Conservation (phyloP, 2,797 vertebrate species). For the Megaceryle alcyon region DNA sequence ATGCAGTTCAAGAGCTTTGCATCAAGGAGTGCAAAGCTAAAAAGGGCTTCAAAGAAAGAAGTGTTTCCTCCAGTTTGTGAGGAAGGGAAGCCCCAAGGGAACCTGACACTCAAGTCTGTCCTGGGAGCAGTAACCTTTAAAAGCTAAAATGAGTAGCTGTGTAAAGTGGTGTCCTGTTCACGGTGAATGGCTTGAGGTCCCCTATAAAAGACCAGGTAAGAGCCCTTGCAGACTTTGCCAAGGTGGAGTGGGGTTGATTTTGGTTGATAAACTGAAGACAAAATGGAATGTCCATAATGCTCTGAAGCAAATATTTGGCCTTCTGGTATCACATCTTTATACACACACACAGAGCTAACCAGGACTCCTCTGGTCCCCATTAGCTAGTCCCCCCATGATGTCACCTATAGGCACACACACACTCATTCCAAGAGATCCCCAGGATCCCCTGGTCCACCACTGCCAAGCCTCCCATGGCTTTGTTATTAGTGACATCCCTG, state of each 20-base stretch:
- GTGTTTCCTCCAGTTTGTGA: neutral
- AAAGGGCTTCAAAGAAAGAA: neutral
- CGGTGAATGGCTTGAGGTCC: rapidly evolving
- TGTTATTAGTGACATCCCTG: neutral
- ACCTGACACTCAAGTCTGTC: neutral
- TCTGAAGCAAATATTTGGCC: neutral
- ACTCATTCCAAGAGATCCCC: no score
- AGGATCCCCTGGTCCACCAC: neutral
- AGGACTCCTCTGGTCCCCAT: neutral
- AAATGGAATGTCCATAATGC: neutral
- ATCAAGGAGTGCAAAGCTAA: neutral
- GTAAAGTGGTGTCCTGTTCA: neutral
- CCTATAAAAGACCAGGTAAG: neutral
- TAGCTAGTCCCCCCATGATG: neutral
- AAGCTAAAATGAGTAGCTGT: neutral
- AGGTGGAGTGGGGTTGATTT: neutral
- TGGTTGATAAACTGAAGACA: neutral
- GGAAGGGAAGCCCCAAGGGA: neutral
- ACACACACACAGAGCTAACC: neutral
- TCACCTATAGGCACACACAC: neutral
- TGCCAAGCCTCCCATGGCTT: neutral
- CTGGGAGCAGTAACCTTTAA: neutral
- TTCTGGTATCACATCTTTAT: neutral
- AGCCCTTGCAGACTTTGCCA: neutral
- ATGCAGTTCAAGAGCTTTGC: neutral